Percentiles rank a stretch among this genome's conserved stretches.
Conservation (phyloP, 2,888 invertebrate genomes). For the Syrista parreyssii region DNA sequence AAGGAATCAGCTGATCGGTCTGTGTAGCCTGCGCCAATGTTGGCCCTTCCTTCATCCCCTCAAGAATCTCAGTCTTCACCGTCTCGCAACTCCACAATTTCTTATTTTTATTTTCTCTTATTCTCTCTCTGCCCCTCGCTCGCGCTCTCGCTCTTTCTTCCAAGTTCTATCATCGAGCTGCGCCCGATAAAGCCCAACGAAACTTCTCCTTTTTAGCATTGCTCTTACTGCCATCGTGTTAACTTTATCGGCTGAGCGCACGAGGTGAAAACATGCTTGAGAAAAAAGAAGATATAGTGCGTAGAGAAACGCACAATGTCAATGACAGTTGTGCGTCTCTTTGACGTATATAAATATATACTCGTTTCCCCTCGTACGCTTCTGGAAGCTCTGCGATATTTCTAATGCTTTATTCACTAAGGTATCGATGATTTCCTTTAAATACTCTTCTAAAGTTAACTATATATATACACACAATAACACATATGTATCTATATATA, state of each 20-base stretch:
- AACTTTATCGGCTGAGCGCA: constrained; percentile 5
- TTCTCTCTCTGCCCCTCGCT: constrained; percentile 11
- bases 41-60: constrained; percentile 16
- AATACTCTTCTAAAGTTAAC: not conserved
- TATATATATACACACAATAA: not conserved
- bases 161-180: not conserved
- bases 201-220: not conserved
- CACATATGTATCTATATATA: not conserved
- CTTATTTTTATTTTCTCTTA: not conserved
- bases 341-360: constrained; percentile 15
- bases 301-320: constrained; percentile 49
- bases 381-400: not conserved
- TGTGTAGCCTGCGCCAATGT: constrained; percentile 29
- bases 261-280: constrained; percentile 16
- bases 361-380: not conserved
- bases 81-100: not conserved
- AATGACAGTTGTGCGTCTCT: constrained; percentile 57
- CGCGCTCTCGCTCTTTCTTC: not conserved
- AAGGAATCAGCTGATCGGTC: constrained; percentile 84
- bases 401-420: not conserved
- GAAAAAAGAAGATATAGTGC: constrained; percentile 28
- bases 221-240: not conserved
- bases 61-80: not conserved
- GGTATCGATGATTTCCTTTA: not conserved
- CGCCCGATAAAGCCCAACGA: not conserved